Percentiles rank a stretch among this genome's conserved stretches.
Conservation (phyloP, 2,797 vertebrate genomes). For the Masticophis lateralis region DNA sequence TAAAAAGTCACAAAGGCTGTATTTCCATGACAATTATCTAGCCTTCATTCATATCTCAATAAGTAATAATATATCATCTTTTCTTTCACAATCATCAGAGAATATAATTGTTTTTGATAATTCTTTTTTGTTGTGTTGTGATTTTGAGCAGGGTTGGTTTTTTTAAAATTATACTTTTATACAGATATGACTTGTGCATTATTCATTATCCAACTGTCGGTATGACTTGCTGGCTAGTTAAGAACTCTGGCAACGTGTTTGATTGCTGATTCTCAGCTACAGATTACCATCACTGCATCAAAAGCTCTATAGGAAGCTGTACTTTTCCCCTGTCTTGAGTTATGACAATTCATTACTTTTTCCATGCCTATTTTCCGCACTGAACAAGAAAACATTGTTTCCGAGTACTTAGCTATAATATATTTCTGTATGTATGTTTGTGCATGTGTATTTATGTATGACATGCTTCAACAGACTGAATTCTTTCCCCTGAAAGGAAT, state of each 20-base stretch:
- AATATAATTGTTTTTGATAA: not conserved
- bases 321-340: not conserved
- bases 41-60: not conserved
- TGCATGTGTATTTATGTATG: not conserved
- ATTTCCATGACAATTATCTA: not conserved
- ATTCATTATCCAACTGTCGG: conserved; percentile 1
- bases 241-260: not conserved
- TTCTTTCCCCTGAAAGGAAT: not conserved
- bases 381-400: not conserved
- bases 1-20: not conserved
- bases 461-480: not conserved
- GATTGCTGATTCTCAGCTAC: not conserved
- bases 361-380: not conserved
- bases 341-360: not conserved
- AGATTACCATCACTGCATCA: not conserved
- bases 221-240: not conserved
- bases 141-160: not conserved
- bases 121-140: not conserved
- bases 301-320: not conserved
- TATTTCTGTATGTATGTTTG: not conserved
- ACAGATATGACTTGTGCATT: not conserved
- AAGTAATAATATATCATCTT: not conserved
- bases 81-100: not conserved
- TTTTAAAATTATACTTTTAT: not conserved
- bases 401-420: not conserved